These are phyloP conservation scores for Lepus townsendii DNA, from an alignment of 2,797 vertebrate genomes.

Conservation along the genomic window DNA sequence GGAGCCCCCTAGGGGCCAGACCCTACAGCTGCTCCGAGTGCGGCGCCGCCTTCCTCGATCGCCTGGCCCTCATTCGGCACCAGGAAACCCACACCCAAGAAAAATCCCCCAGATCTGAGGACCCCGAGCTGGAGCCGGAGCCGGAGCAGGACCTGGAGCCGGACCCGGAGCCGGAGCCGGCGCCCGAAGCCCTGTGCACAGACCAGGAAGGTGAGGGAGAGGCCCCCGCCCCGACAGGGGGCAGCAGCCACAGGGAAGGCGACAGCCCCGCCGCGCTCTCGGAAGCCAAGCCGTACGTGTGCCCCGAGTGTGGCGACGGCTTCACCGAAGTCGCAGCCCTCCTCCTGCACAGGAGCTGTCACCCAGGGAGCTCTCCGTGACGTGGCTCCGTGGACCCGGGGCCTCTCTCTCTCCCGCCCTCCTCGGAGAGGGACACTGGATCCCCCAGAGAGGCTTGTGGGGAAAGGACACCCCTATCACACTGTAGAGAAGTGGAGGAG, in stretches of 20 bases:
- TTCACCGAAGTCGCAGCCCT: constrained; percentile 81
- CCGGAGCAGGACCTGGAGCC: constrained; percentile 24
- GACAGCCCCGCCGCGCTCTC: constrained; percentile 62
- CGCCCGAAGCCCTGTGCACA: constrained; percentile 63
- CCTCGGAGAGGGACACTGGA: constrained; percentile 63
- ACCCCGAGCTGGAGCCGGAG: constrained; percentile 22
- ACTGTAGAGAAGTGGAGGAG: constrained; percentile 62
- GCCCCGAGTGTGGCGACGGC: constrained; percentile 81
- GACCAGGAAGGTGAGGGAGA: constrained; percentile 72
- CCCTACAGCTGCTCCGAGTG: constrained; percentile 82
- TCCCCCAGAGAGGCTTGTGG: neutral
- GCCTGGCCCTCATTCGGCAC: constrained; percentile 73
- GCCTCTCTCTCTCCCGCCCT: constrained; percentile 46
- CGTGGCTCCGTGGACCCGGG: constrained; percentile 46
- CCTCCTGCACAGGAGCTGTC: constrained; percentile 82
- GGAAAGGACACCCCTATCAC: constrained; percentile 66
- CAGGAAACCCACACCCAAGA: constrained; percentile 80
- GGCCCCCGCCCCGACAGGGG: constrained; percentile 16
- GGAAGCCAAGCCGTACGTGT: constrained; percentile 82
- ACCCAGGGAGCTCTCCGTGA: constrained; percentile 80
- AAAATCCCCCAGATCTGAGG: constrained; percentile 70
- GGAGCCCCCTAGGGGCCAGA: constrained; percentile 79
- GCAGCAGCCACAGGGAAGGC: constrained; percentile 62
- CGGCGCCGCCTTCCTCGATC: constrained; percentile 75
- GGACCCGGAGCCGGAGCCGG: constrained; percentile 63